phyloP scores from a whole-genome alignment of 1,140 invertebrate species.

The Drosophila triauraria region DNA sequence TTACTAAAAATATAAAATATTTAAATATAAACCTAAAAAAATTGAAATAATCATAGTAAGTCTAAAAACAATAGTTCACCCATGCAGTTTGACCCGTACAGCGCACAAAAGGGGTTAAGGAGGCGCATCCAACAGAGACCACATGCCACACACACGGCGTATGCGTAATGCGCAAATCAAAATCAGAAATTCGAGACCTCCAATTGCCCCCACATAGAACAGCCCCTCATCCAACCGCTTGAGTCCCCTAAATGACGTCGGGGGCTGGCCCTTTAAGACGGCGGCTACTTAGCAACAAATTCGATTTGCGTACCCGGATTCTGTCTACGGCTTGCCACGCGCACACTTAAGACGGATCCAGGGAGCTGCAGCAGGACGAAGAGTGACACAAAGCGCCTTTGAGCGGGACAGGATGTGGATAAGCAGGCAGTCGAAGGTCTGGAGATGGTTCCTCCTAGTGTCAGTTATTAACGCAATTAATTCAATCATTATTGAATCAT shows the following conservation, averaged over 20 bases:
- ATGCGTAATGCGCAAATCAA: constrained; percentile 82
- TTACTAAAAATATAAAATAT: not conserved
- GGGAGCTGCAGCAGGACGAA: not conserved
- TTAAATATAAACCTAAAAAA: not conserved
- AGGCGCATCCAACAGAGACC: constrained; percentile 12
- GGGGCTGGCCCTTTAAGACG: constrained; percentile 27
- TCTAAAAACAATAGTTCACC: not conserved
- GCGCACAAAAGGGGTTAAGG: constrained; percentile 4
- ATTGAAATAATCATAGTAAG: not conserved
- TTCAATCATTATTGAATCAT: constrained; percentile 85
- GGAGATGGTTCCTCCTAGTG: constrained; percentile 61
- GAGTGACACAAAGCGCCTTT: constrained; percentile 76
- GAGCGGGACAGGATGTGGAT: constrained; percentile 51
- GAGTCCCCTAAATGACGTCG: not conserved
- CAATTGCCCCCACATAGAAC: constrained; percentile 17
- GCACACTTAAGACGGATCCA: constrained; percentile 71
- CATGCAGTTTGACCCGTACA: constrained; percentile 25
- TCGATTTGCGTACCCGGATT: constrained; percentile 67
- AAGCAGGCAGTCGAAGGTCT: not conserved
- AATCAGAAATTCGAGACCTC: constrained; percentile 71
- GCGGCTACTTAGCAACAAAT: constrained; percentile 82
- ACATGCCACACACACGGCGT: constrained; percentile 56
- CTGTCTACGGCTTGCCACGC: constrained; percentile 75
- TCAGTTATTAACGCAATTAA: constrained; percentile 85
- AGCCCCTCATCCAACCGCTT: not conserved